Evolutionary conservation across 2,888 invertebrate species (phyloP).

Genomic region (Laothoe populi): DNA sequence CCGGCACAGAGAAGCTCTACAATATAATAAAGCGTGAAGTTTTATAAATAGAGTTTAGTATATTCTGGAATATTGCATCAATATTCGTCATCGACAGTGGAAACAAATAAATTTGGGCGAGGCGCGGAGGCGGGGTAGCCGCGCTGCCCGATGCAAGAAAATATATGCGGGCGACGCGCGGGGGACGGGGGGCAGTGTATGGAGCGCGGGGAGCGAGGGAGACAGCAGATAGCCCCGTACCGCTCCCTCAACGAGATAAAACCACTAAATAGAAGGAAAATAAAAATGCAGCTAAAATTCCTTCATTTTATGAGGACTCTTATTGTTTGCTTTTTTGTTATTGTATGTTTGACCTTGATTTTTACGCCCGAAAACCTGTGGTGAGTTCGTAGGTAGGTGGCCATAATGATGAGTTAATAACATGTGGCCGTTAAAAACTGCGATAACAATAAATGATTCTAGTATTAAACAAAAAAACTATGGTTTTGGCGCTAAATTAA

Average conservation of each 20-base stretch:
- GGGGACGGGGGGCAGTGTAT: conserved; percentile 40
- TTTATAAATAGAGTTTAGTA: neutral
- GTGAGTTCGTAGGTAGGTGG: conserved; percentile 5
- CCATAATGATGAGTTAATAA: neutral
- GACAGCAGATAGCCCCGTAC: conserved; percentile 42
- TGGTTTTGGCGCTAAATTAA: neutral
- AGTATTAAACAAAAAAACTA: neutral
- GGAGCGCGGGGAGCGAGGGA: conserved; percentile 45
- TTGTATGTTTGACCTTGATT: conserved; percentile 61
- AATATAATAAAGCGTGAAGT: neutral
- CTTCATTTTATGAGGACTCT: conserved; percentile 57
- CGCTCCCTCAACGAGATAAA: conserved; percentile 60
- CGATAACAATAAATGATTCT: neutral
- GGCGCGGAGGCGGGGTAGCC: conserved; percentile 76
- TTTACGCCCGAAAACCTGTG: conserved; percentile 28
- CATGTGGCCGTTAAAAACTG: neutral
- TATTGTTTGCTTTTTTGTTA: conserved; percentile 53
- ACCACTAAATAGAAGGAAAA: conserved; percentile 68
- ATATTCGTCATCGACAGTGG: conserved; percentile 53
- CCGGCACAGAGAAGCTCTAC: too few species aligned
- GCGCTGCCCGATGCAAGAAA: conserved; percentile 65
- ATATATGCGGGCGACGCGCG: conserved; percentile 61
- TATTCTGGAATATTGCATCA: conserved; percentile 21
- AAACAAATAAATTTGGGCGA: conserved; percentile 65
- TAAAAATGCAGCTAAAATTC: conserved; percentile 73